These are phyloP conservation scores for Psilanteris sp. DNA, from an alignment of 1,140 invertebrate species.

Conservation along the genomic window DNA sequence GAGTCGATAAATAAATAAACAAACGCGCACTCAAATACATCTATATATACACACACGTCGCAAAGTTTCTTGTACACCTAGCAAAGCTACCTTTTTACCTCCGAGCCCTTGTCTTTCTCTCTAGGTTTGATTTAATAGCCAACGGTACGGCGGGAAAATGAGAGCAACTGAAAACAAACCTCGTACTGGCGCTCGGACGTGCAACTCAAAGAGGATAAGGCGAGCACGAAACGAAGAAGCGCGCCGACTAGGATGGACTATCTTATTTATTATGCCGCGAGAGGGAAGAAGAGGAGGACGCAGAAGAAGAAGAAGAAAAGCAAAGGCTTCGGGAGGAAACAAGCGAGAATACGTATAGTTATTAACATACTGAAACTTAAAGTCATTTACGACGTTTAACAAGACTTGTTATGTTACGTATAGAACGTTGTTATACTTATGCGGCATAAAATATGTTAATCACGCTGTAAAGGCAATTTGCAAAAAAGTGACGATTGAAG, in stretches of 20 bases:
- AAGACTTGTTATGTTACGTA: slow-evolving; percentile 52
- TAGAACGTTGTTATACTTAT: slow-evolving; percentile 50
- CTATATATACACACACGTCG: not conserved
- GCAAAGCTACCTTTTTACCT: slow-evolving; percentile 57
- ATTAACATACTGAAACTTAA: slow-evolving; percentile 60
- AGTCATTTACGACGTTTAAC: slow-evolving; percentile 64
- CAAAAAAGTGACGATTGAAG: slow-evolving; percentile 37
- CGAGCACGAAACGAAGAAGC: slow-evolving; percentile 58
- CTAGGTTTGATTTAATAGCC: slow-evolving; percentile 70
- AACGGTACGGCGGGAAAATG: slow-evolving; percentile 62
- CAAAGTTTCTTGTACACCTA: slow-evolving; percentile 31
- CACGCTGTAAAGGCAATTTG: slow-evolving; percentile 42
- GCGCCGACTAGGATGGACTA: slow-evolving; percentile 61
- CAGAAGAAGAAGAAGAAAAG: too few species aligned
- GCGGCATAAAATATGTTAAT: slow-evolving; percentile 57
- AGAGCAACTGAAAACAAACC: slow-evolving; percentile 66
- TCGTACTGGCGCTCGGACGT: slow-evolving; percentile 60
- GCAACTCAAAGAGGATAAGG: slow-evolving; percentile 57
- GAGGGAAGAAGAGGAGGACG: slow-evolving; percentile 49
- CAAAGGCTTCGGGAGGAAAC: slow-evolving; percentile 17
- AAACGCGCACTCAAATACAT: not conserved
- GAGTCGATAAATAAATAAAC: too few species aligned
- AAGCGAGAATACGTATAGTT: slow-evolving; percentile 55
- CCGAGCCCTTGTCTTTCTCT: slow-evolving; percentile 54
- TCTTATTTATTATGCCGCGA: slow-evolving; percentile 69